Evolutionary conservation across 2,113 vertebrate species (phyloP).

Genomic region (Phaethornis superciliosus): DNA sequence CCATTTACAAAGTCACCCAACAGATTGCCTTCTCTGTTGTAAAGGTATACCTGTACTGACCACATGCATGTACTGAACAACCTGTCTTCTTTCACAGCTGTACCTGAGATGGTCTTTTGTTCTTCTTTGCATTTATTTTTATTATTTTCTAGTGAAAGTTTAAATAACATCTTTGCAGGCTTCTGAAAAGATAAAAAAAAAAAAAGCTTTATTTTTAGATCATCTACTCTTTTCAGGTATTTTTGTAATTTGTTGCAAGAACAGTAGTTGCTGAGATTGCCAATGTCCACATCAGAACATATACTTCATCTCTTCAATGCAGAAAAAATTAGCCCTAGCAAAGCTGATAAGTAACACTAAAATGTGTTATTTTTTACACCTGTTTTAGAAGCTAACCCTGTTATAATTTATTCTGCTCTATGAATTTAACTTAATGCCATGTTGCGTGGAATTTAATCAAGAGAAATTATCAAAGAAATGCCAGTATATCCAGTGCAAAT

Average conservation of each 20-base stretch:
- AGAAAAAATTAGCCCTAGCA: slow-evolving; percentile 56
- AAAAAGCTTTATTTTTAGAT: neutral
- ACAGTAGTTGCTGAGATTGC: slow-evolving; percentile 13
- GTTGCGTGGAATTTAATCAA: slow-evolving; percentile 66
- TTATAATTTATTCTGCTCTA: slow-evolving; percentile 72
- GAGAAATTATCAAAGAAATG: slow-evolving; percentile 58
- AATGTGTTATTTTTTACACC: slow-evolving; percentile 74
- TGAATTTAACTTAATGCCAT: slow-evolving; percentile 70
- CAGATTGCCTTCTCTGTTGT: neutral
- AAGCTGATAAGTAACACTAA: slow-evolving; percentile 71
- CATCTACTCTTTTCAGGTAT: neutral
- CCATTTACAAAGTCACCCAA: neutral
- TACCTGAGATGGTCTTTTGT: neutral
- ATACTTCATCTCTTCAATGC: slow-evolving; percentile 56
- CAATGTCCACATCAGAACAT: slow-evolving; percentile 42
- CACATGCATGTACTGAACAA: neutral
- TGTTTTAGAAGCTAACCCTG: slow-evolving; percentile 70
- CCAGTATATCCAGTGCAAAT: slow-evolving; percentile 33
- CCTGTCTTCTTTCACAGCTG: neutral
- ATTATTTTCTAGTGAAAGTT: neutral
- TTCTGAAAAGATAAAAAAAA: slow-evolving; percentile 1
- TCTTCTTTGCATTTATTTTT: neutral
- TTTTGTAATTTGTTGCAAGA: slow-evolving; percentile 46
- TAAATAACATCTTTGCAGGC: neutral
- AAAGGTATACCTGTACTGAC: neutral